Base-by-base conservation (phyloP, 2,113 vertebrate species). In the Forbesichthys agassizii region DNA sequence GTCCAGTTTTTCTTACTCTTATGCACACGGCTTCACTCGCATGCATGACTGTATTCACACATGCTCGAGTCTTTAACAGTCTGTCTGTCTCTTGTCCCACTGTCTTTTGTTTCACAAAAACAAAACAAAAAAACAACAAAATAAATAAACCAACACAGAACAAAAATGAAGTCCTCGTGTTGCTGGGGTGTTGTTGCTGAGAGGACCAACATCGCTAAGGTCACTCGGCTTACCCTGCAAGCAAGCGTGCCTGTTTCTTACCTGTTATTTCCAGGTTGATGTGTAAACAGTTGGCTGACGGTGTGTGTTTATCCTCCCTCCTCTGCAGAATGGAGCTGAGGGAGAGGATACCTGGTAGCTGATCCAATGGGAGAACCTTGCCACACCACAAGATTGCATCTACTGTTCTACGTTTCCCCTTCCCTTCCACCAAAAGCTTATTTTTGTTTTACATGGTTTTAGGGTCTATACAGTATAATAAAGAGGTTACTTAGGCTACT, bases 311-410 rank as follows among this genome's bases (percentile, higher is more conserved):
- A 13, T 61, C 3, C 54, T 60, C 5, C 46, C 63, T 52, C 46
- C 92, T 92, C 88, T 90, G 16, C 95, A 99, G 97, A 98, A 88
- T 82, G 95, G 93, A 93, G 95, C 94, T 77, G 97, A 98, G 90
- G 90, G 96, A 90, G 96, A 99, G 94, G 95, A 95, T 93, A 94
- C 95, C 90, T 98, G 96, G 96, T 99, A 99, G 96, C 94, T 94
- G 69, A 42, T 75, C 86, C 84, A 83, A 71, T 73, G 47, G 69
- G 70, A 86, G 81, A 71, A 73, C 94, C 94, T 88, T 93, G 90
- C 91, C 87, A 88, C 86, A 74, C 92, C 92, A 55, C 20, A 33
- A 61, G 42, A 61, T 47, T 9, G 46, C 46, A n/a, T 9, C 90
- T 92, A 47, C 53, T 66, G 47, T 27, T 89, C 92, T 89, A 91